phyloP scores from a whole-genome alignment of 2,888 invertebrate genomes.

The Cyclophora albipunctata region DNA sequence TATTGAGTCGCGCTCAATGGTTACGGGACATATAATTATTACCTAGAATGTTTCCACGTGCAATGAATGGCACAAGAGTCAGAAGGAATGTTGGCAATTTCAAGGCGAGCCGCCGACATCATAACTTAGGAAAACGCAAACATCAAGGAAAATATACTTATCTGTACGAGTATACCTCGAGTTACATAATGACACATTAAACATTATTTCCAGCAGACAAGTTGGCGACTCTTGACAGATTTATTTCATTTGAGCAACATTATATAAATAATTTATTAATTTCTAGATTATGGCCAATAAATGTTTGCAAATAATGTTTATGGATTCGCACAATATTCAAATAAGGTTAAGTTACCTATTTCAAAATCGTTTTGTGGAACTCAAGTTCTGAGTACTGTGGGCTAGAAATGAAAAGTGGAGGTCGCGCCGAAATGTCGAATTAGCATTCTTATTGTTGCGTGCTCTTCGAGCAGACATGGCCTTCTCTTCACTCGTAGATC shows the following conservation, averaged over 20 bases:
- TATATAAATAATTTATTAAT: conserved; percentile 9
- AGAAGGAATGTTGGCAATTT: conserved; percentile 43
- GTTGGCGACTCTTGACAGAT: conserved; percentile 16
- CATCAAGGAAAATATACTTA: conserved; percentile 9
- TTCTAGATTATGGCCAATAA: not conserved
- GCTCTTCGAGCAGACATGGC: conserved; percentile 11
- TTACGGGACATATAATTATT: conserved; percentile 33
- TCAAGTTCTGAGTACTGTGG: conserved; percentile 29
- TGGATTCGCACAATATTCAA: conserved; percentile 31
- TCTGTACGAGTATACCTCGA: not conserved
- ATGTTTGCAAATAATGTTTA: conserved; percentile 23
- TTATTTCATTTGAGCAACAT: conserved; percentile 5
- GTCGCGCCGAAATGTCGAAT: conserved; percentile 51
- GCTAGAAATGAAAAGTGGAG: conserved; percentile 50
- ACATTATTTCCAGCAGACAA: conserved; percentile 20
- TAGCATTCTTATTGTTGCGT: conserved; percentile 46
- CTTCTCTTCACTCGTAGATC: conserved; percentile 13
- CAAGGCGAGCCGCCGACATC: conserved; percentile 58
- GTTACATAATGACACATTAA: no score
- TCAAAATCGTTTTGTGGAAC: conserved; percentile 40
- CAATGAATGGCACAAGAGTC: conserved; percentile 26
- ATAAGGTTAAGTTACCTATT: conserved; percentile 39
- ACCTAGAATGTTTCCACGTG: conserved; percentile 46
- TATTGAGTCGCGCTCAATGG: conserved; percentile 39
- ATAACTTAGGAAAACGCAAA: conserved; percentile 37